Conservation (phyloP, 35 echinoderm and acorn worm genomes). For the Ophiothrix spiculata region DNA sequence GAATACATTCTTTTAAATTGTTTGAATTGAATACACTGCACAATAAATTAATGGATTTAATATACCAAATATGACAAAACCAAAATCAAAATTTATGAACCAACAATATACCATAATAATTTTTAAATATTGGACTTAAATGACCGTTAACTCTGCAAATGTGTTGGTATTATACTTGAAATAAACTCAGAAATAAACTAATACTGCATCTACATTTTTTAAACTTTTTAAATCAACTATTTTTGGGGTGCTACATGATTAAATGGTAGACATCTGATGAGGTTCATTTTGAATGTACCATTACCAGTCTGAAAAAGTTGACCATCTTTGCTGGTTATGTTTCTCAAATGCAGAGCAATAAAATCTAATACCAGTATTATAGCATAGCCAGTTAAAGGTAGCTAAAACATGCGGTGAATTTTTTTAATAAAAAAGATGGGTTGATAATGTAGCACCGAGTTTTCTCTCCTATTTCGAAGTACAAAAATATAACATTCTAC, state of each 20-base stretch:
- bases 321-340: no score
- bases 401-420: no score
- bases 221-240: background rate
- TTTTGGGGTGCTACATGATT: conserved; percentile 1
- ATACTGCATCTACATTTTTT: background rate
- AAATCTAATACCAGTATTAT: no score
- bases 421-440: no score
- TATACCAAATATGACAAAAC: no score
- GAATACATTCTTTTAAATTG: no score
- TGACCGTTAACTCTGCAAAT: background rate
- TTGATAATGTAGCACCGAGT: conserved; percentile 1
- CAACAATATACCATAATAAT: background rate
- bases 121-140: background rate
- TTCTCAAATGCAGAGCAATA: no score
- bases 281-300: no score
- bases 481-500: conserved; percentile 7
- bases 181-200: background rate
- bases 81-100: background rate
- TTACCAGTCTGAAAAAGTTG: no score
- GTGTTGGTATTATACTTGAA: background rate
- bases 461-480: background rate
- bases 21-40: no score
- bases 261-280: no score
- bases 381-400: no score
- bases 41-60: background rate